Percentiles rank a stretch among this genome's conserved stretches.
Conservation (phyloP, 2,888 invertebrate species). For the Tuta absoluta region DNA sequence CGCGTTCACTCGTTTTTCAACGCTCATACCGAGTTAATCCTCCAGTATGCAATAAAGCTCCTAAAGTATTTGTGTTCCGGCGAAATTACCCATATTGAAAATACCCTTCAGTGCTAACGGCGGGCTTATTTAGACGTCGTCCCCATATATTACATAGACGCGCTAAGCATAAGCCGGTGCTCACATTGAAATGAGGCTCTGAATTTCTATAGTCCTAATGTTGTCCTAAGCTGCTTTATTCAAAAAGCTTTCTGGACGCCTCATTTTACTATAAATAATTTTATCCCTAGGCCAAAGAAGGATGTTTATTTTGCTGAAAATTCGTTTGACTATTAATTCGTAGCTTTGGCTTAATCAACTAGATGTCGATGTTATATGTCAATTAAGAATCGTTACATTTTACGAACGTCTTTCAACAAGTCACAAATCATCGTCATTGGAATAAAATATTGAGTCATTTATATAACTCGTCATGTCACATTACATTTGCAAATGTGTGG, state of each 20-base stretch:
- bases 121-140: constrained; percentile 73
- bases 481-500: too few species aligned
- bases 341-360: too few species aligned
- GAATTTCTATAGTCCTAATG: constrained; percentile 7
- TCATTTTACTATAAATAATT: background rate
- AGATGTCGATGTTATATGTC: too few species aligned
- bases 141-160: constrained; percentile 52
- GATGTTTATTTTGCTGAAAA: too few species aligned
- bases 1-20: constrained; percentile 70
- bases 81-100: constrained; percentile 81
- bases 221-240: constrained; percentile 20
- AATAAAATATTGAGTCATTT: too few species aligned
- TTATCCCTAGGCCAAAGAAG: too few species aligned
- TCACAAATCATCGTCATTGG: too few species aligned
- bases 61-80: constrained; percentile 77
- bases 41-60: constrained; percentile 77
- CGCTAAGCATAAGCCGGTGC: constrained; percentile 7
- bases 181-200: background rate
- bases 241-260: constrained; percentile 36
- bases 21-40: constrained; percentile 78
- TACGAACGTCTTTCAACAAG: too few species aligned
- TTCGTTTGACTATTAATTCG: too few species aligned
- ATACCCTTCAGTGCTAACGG: constrained; percentile 77
- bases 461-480: too few species aligned
- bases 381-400: too few species aligned